These are phyloP conservation scores for Centrocercus urophasianus DNA, from an alignment of 2,113 vertebrate species.

Conservation along the genomic window DNA sequence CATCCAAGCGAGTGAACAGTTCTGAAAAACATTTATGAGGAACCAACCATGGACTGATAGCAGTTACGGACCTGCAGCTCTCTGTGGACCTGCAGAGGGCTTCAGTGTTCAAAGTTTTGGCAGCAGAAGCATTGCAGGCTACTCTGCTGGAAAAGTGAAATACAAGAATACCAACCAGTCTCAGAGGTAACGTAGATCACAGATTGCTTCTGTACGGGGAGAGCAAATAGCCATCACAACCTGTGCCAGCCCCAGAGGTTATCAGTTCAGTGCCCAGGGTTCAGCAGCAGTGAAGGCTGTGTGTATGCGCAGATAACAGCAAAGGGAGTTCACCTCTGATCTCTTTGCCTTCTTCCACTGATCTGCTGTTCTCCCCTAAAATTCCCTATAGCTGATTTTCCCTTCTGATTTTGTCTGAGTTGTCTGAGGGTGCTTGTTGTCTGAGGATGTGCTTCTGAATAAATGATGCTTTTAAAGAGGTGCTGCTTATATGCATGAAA, in stretches of 20 bases:
- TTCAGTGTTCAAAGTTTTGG: background rate
- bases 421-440: background rate
- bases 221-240: background rate
- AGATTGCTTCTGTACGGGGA: background rate
- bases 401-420: background rate
- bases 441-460: background rate
- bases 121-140: background rate
- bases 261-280: background rate
- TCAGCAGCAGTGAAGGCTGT: background rate
- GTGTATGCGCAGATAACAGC: background rate
- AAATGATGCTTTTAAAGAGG: background rate
- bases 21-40: background rate
- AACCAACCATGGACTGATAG: background rate
- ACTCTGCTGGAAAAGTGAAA: background rate
- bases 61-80: constrained; percentile 9
- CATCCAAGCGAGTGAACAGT: background rate
- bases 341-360: background rate
- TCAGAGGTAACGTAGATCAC: background rate
- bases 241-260: background rate
- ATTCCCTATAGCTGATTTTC: background rate
- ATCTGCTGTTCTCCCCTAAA: background rate
- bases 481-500: background rate
- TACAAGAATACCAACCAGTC: background rate
- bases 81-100: background rate
- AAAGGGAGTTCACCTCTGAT: background rate